Base-by-base conservation (phyloP, 1,140 invertebrate genomes). In the Drosophila bipectinata region DNA sequence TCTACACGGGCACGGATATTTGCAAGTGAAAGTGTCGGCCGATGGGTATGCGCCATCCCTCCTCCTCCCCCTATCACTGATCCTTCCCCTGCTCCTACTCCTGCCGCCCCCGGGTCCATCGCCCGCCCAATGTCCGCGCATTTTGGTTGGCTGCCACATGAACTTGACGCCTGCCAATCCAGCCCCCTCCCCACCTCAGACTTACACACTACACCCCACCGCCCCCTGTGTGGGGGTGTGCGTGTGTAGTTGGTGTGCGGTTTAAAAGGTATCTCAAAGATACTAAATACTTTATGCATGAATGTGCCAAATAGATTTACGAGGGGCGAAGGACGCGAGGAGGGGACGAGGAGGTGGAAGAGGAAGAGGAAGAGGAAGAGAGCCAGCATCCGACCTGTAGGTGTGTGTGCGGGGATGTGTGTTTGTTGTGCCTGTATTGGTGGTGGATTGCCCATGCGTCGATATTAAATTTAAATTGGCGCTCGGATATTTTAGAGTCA, bases 401-500 rank as follows among this genome's bases (percentile, higher is more conserved):
- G 48, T 66, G 49, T 52, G 64, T 52, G 59, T 67, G 56, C 47
- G 28, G 28, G 28, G 57, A n/a, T 47, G 60, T 61, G 45, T 37
- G 57, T 28, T 52, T 51, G 45, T 59, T 26, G 48, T 56, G 39
- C 60, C 37, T 63, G 41, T 56, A 62, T 44, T 58, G 73, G 73
- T 68, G 73, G 73, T 76, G 72, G 72, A 51, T 76, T 76, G 74
- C 56, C 52, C 64, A 76, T 77, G 81, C 76, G 83, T 88, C 83
- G 83, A 88, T 88, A 88, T 88, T 88, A 88, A 88, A 88, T 88
- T 88, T 88, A 88, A 88, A 88, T 88, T 88, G 83, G 79, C 84
- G 83, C 78, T 82, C 64, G 82, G 74, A 87, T 82, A 87, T 85
- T 85, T 78, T 75, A 87, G 78, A 85, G 69, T 63, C 73, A 73